These are phyloP conservation scores for Malaclemys terrapin DNA, from an alignment of 2,113 vertebrate species.

Conservation along the genomic window DNA sequence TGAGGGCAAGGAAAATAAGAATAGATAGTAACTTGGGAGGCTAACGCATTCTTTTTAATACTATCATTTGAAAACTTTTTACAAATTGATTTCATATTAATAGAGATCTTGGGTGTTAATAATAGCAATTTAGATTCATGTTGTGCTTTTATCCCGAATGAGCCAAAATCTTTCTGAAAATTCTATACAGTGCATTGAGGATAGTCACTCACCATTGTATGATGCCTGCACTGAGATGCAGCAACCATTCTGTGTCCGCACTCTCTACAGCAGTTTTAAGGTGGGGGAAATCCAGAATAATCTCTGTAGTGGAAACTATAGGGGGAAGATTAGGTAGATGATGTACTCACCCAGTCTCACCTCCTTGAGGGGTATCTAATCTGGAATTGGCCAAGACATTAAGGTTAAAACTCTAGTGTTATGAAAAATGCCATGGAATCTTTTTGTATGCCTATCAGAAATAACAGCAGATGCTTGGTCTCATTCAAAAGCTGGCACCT, in stretches of 20 bases:
- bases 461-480: slow-evolving; percentile 10
- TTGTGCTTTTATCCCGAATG: neutral
- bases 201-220: neutral
- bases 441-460: neutral
- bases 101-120: neutral
- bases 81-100: neutral
- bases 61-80: neutral
- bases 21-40: neutral
- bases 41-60: neutral
- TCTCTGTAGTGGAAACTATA: neutral
- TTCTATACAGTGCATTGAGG: neutral
- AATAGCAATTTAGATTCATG: neutral
- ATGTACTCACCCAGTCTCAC: neutral
- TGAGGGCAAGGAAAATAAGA: neutral
- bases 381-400: neutral
- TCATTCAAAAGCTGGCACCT: slow-evolving; percentile 33
- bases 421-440: neutral
- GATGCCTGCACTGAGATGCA: neutral
- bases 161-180: neutral
- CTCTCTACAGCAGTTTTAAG: neutral
- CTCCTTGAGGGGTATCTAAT: too few relatives aligned
- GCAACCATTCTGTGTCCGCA: neutral
- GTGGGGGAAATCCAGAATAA: neutral
- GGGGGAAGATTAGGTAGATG: neutral
- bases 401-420: neutral